Evolutionary conservation across 1,140 invertebrate genomes (phyloP).

Genomic region (Plodia interpunctella): DNA sequence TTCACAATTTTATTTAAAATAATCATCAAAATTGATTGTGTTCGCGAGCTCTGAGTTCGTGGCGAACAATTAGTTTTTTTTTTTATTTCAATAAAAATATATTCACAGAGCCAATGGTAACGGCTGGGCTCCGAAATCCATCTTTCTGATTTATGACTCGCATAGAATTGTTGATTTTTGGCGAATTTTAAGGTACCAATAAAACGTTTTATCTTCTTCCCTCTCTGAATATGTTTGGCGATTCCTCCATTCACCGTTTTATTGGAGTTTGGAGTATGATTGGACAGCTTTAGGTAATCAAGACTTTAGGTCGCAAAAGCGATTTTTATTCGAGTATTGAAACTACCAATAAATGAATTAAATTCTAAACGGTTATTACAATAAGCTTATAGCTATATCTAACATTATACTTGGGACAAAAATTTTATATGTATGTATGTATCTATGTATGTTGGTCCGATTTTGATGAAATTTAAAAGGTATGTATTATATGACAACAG

Average conservation of each 20-base stretch:
- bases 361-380: too few relatives aligned
- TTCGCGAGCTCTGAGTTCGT: too few relatives aligned
- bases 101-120: slow-evolving; percentile 26
- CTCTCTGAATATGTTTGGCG: slow-evolving; percentile 20
- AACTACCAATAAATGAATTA: too few relatives aligned
- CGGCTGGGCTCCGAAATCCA: slow-evolving; percentile 33
- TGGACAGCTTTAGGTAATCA: neutral
- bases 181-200: slow-evolving; percentile 49
- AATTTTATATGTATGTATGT: too few relatives aligned
- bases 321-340: neutral
- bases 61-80: too few relatives aligned
- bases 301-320: neutral
- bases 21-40: too few relatives aligned
- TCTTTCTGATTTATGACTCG: slow-evolving; percentile 47
- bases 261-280: slow-evolving; percentile 15
- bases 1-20: too few relatives aligned
- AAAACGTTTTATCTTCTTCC: slow-evolving; percentile 42
- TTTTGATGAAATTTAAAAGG: too few relatives aligned
- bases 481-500: too few relatives aligned
- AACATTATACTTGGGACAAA: too few relatives aligned
- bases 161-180: slow-evolving; percentile 56
- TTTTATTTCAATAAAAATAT: neutral
- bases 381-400: too few relatives aligned
- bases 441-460: too few relatives aligned
- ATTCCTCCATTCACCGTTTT: slow-evolving; percentile 12